Evolutionary conservation across 2,888 invertebrate genomes (phyloP).

Genomic region (Yponomeuta plumbellus): DNA sequence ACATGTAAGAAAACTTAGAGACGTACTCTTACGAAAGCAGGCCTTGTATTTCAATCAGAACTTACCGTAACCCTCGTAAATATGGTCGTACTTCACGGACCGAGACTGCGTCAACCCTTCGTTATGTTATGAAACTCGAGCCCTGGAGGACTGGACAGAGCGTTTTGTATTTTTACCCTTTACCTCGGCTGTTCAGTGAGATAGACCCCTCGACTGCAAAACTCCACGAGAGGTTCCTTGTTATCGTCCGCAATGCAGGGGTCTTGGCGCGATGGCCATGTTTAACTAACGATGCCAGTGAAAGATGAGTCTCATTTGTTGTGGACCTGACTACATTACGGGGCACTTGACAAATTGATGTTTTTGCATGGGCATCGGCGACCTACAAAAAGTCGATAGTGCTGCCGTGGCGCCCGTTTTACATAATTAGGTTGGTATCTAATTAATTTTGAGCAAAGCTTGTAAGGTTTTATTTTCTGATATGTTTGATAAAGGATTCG

Average conservation of each 20-base stretch:
- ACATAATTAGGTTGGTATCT: background rate
- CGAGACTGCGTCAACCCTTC: constrained; percentile 27
- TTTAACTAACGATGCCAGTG: constrained; percentile 48
- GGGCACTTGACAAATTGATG: constrained; percentile 22
- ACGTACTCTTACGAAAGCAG: too few species aligned
- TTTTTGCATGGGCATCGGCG: constrained; percentile 3
- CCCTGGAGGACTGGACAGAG: constrained; percentile 34
- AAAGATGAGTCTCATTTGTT: constrained; percentile 55
- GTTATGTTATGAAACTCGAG: constrained; percentile 43
- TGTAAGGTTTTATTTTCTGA: constrained; percentile 7
- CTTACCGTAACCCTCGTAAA: background rate
- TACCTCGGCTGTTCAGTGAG: constrained; percentile 17
- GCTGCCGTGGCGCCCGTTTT: background rate
- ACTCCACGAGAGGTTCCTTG: background rate
- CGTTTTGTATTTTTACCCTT: constrained; percentile 38
- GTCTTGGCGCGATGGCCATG: constrained; percentile 33
- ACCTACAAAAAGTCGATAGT: background rate
- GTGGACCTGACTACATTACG: constrained; percentile 29
- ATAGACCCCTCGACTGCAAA: constrained; percentile 20
- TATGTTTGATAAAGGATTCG: too few species aligned
- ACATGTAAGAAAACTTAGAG: too few species aligned
- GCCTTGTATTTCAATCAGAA: too few species aligned
- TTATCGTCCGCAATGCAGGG: constrained; percentile 26
- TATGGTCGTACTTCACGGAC: background rate
- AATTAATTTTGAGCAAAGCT: background rate